Evolutionary conservation across 2,888 invertebrate genomes (phyloP), one percentile per base, ranked within the genome.

Genomic region (Pilophorus perplexus): DNA sequence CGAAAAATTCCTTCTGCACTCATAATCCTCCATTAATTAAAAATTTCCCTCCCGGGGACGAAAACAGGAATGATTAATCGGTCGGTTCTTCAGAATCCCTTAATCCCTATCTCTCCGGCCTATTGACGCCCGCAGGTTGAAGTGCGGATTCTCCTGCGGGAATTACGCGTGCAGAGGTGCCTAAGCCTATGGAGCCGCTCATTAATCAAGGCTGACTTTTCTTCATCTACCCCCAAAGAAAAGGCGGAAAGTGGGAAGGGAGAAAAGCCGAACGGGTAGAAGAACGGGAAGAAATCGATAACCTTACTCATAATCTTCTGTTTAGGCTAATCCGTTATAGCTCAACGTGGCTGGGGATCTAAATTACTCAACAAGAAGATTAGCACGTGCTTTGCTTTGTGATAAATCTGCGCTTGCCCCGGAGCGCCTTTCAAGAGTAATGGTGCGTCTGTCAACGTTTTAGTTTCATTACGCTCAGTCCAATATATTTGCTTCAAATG

Each of bases 241-340:
- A 33, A 33, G 28, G 37, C 33, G n/a, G n/a, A n/a, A 37, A 55
- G 37, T 55, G 37, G 22, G 37, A 22, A 37, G 22, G 8, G 38
- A 38, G 37, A n/a, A 27, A 25, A 25, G 48, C 18, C 33, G 38
- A 33, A 55, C 33, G 20, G 42, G 44, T 33, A 33, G 6, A 6
- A 33, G 44, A 42, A 59, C 38, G 27, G 57, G 38, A 18, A 40
- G 25, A 57, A 57, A 40, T 59, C 59, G 59, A 59, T 42, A 64
- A 50, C 64, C 64, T 64, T 38, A 48, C 42, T 64, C 64, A 64
- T 64, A 64, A 64, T 64, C 64, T 64, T 64, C 64, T 48, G 38
- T 48, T 46, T 48, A 64, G 64, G 50, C 64, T 64, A 64, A 64
- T 64, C 64, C 59, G 23, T 59, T 59, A 59, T 20, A 40, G 14